These are phyloP conservation scores for Agapostemon virescens DNA, from an alignment of 2,888 invertebrate species.

Conservation along the genomic window DNA sequence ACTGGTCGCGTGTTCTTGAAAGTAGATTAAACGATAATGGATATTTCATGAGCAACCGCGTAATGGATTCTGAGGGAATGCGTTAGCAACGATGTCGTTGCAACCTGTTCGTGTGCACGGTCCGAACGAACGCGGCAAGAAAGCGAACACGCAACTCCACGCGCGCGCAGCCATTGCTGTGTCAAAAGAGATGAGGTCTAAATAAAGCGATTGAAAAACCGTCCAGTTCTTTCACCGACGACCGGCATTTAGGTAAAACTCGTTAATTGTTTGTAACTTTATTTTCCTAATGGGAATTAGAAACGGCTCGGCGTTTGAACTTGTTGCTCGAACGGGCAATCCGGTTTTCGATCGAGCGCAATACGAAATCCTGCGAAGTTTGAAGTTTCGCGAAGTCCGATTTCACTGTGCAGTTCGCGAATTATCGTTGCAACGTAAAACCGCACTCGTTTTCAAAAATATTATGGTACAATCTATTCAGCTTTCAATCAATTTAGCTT, in stretches of 20 bases:
- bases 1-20: not conserved
- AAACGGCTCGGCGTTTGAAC: not conserved
- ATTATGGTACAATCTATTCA: no score
- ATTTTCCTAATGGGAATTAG: not conserved
- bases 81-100: not conserved
- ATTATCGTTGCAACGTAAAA: no score
- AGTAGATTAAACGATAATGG: not conserved
- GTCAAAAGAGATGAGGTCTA: constrained; percentile 11
- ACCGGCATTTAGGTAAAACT: no score
- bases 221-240: not conserved
- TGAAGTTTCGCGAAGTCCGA: not conserved
- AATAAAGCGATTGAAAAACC: constrained; percentile 8
- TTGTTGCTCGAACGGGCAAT: not conserved
- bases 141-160: not conserved
- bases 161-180: not conserved
- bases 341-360: not conserved
- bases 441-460: no score
- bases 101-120: not conserved
- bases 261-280: not conserved
- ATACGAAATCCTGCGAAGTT: constrained; percentile 1
- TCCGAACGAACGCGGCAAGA: not conserved
- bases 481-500: no score
- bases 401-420: not conserved
- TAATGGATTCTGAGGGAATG: constrained; percentile 7
- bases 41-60: constrained; percentile 13